phyloP scores from a whole-genome alignment of 2,888 invertebrate species.

The Torymus tubicola region DNA sequence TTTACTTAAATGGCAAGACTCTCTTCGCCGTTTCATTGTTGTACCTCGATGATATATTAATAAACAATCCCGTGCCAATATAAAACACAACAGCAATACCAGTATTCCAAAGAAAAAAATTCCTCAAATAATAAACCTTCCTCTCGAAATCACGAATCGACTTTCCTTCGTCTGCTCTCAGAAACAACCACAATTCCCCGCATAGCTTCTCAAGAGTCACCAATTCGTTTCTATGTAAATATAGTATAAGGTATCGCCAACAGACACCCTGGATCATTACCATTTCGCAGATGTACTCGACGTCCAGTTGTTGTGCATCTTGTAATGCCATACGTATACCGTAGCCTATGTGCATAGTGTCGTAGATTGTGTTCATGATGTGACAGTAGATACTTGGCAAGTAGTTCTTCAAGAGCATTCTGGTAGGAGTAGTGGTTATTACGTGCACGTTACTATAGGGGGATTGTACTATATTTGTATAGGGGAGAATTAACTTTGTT shows the following conservation, averaged over 20 bases:
- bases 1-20: constrained; percentile 2
- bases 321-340: no score
- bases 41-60: neutral
- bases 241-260: constrained; percentile 4
- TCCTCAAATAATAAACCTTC: constrained; percentile 4
- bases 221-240: neutral
- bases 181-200: constrained; percentile 4
- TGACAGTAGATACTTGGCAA: no score
- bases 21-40: neutral
- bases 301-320: no score
- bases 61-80: neutral
- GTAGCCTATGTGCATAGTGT: no score
- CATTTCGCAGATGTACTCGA: constrained; percentile 28
- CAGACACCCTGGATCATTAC: neutral
- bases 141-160: constrained; percentile 10
- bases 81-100: neutral
- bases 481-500: no score
- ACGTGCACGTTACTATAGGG: no score
- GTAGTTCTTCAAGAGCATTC: no score
- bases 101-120: neutral
- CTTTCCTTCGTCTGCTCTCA: neutral
- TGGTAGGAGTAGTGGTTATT: no score
- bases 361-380: no score
- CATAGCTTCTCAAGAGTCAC: neutral
- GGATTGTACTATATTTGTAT: no score